A percentile compares a stretch with the other conserved stretches of the same genome.
phyloP scores from a whole-genome alignment of 2,888 invertebrate species.

The Panzeria rudis region DNA sequence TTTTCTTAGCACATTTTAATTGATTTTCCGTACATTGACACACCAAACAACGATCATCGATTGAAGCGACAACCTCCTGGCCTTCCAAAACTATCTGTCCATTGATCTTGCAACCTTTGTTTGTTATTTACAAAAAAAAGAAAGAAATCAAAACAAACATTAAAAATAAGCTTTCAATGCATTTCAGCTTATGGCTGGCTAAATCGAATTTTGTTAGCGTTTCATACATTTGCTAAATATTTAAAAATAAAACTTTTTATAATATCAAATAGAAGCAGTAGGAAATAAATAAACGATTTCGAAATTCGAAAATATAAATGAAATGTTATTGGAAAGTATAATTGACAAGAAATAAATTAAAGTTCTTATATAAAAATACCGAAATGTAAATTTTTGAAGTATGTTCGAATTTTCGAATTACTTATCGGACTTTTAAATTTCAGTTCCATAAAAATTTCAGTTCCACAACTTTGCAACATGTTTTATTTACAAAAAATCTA shows the following conservation, averaged over 20 bases:
- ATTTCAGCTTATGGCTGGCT: neutral
- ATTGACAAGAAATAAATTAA: too few relatives aligned
- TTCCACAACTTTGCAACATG: too few relatives aligned
- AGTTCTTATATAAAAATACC: too few relatives aligned
- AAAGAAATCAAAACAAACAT: conserved; percentile 2
- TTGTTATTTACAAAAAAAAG: neutral
- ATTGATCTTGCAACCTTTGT: conserved; percentile 90
- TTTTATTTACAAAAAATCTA: too few relatives aligned
- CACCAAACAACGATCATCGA: conserved; percentile 93
- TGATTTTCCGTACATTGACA: conserved; percentile 90
- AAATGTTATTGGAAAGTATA: too few relatives aligned
- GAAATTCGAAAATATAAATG: too few relatives aligned
- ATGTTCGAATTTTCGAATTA: neutral
- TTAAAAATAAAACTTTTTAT: too few relatives aligned
- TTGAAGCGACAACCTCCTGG: conserved; percentile 89
- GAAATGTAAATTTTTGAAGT: neutral
- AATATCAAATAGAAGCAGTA: too few relatives aligned
- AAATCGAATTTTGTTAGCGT: neutral
- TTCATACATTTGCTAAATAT: neutral
- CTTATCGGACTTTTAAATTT: too few relatives aligned
- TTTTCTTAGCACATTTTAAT: conserved; percentile 91
- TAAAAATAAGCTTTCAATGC: neutral
- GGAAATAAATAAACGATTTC: too few relatives aligned
- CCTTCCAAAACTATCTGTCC: conserved; percentile 92
- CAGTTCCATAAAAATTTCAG: too few relatives aligned